Base-by-base conservation (phyloP, 92 coral and sea anemone genomes). In the Parazoanthus atlanticus region DNA sequence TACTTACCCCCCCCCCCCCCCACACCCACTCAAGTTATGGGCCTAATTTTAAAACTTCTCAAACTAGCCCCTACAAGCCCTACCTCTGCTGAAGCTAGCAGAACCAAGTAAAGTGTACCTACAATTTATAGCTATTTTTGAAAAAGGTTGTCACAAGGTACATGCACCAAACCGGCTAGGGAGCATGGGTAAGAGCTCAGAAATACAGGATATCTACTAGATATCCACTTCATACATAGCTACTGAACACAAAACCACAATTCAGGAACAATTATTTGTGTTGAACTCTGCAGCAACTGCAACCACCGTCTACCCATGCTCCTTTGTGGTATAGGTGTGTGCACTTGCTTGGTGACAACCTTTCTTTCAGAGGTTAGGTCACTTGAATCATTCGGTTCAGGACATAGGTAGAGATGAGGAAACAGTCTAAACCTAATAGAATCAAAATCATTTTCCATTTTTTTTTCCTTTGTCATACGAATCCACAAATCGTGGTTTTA, bases 91-190 rank as follows among this genome's bases (percentile, higher is more conserved):
- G n/a, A n/a, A n/a, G n/a, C n/a, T n/a, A n/a, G n/a, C n/a, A n/a
- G n/a, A n/a, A n/a, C n/a, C n/a, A n/a, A n/a, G n/a, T n/a, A 73
- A 5, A 73, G 77, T n/a, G n/a, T n/a, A n/a, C n/a, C n/a, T n/a
- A n/a, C n/a, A n/a, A n/a, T n/a, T n/a, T 70, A 70, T 70, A 70
- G 28, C 32, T 70, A n/a, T 70, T 74, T 74, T 52, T 49, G 13
- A 74, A 74, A 36, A 70, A 70, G 75, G 75, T 70, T 70, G 75
- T 28, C 75, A 70, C 75, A 70, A 70, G 72, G 31, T 66, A 26
- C 31, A 66, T 2, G 26, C 34, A 0, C 75, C 75, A 70, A 70
- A 34, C 75, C 75, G 17, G 75, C 75, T 70, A 70, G 75, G 75
- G 21, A 70, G 75, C 75, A 70, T 70, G 36, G 74, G 33, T 70